These are phyloP conservation scores for Danaus melanippus DNA, from an alignment of 1,140 invertebrate genomes.

Conservation along the genomic window DNA sequence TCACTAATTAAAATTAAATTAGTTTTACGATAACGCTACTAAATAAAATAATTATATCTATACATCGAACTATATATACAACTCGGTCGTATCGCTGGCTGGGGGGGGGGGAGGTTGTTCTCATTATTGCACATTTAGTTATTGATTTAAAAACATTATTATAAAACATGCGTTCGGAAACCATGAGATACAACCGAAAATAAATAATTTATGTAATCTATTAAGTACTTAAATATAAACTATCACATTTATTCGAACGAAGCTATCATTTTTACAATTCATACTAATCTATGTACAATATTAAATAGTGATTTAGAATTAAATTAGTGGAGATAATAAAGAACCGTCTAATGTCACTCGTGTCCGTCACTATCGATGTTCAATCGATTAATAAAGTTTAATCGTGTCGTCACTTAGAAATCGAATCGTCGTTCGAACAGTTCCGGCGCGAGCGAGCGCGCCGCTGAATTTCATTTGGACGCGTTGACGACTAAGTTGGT, in stretches of 20 bases:
- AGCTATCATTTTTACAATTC: slow-evolving; percentile 54
- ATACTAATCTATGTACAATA: slow-evolving; percentile 40
- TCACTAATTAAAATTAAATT: slow-evolving; percentile 13
- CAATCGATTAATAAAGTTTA: slow-evolving; percentile 15
- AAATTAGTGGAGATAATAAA: slow-evolving; percentile 45
- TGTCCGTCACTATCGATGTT: slow-evolving; percentile 24
- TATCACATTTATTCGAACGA: slow-evolving; percentile 68
- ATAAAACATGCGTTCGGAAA: slow-evolving; percentile 23
- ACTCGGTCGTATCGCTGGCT: slow-evolving; percentile 16
- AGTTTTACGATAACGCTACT: slow-evolving; percentile 10
- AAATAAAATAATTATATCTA: slow-evolving; percentile 17
- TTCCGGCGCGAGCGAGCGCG: slow-evolving; percentile 44
- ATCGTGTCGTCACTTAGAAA: slow-evolving; percentile 36
- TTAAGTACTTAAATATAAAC: slow-evolving; percentile 69
- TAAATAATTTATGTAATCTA: slow-evolving; percentile 70
- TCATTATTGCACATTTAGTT: slow-evolving; percentile 18
- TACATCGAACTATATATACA: slow-evolving; percentile 20
- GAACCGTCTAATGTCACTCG: slow-evolving; percentile 39
- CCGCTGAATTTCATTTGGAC: slow-evolving; percentile 64
- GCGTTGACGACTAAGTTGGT: slow-evolving; percentile 67
- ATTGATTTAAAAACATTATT: slow-evolving; percentile 12
- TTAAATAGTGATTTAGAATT: slow-evolving; percentile 47
- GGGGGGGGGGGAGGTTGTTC: slow-evolving; percentile 3
- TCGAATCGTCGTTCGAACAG: slow-evolving; percentile 52
- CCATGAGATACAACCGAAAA: slow-evolving; percentile 41